Conservation (phyloP, 2,113 vertebrate species). For the Ivindomyrus marchei region DNA sequence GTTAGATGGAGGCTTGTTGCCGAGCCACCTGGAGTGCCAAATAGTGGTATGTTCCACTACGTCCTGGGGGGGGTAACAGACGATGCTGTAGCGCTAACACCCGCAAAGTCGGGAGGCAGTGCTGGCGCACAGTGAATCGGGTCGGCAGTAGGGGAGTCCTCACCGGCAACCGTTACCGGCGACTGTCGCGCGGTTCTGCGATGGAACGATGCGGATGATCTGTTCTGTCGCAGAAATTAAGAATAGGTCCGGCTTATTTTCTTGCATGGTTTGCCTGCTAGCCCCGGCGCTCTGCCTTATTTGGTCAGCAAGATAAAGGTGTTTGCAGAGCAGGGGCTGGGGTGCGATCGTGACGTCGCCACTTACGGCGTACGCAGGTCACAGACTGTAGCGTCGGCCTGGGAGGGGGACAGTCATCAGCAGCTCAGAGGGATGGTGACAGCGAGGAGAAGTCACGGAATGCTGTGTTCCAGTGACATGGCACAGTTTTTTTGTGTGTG, state of each 20-base stretch:
- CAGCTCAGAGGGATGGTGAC: not conserved
- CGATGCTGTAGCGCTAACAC: not conserved
- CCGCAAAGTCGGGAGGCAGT: not conserved
- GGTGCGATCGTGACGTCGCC: not conserved
- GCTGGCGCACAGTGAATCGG: not conserved
- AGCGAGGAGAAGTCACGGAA: not conserved
- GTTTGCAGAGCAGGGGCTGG: not conserved
- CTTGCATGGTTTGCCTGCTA: no score
- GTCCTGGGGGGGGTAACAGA: not conserved
- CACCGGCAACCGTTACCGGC: not conserved
- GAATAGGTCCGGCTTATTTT: not conserved
- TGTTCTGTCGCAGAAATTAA: not conserved
- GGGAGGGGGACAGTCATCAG: not conserved
- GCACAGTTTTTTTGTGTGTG: not conserved
- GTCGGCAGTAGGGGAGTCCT: not conserved
- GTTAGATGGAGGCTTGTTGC: not conserved
- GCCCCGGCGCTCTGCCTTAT: not conserved
- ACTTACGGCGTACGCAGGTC: not conserved
- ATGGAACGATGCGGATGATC: not conserved
- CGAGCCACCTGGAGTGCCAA: not conserved
- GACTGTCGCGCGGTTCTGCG: not conserved
- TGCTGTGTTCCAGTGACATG: not conserved
- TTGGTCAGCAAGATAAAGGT: not conserved
- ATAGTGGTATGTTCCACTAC: slow-evolving; percentile 12
- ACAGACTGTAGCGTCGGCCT: not conserved